Conservation (phyloP, 2,888 invertebrate genomes). For the Esperia sulphurella region DNA sequence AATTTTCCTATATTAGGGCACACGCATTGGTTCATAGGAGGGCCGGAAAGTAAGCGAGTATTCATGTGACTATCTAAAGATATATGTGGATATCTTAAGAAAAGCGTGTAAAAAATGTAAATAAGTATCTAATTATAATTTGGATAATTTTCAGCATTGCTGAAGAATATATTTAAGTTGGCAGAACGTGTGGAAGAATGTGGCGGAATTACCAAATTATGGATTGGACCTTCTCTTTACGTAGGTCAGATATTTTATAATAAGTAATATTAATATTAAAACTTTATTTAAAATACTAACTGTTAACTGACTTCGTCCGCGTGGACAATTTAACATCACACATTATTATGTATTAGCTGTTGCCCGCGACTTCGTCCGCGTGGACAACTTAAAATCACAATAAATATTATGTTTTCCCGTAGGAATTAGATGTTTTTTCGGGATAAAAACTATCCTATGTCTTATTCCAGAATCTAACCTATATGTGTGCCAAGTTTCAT, state of each 20-base stretch:
- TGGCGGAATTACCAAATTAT: slow-evolving; percentile 39
- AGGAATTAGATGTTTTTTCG: too few relatives aligned
- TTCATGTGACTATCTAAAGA: background rate
- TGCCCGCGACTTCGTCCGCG: too few relatives aligned
- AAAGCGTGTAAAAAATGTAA: too few relatives aligned
- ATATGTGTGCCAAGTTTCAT: too few relatives aligned
- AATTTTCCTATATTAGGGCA: slow-evolving; percentile 52
- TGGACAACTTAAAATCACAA: too few relatives aligned
- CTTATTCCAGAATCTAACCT: too few relatives aligned
- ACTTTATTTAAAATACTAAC: background rate
- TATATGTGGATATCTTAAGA: too few relatives aligned
- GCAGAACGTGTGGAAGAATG: slow-evolving; percentile 25
- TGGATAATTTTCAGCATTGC: slow-evolving; percentile 38
- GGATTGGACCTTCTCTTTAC: slow-evolving; percentile 58
- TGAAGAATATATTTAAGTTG: slow-evolving; percentile 39
- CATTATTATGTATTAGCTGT: too few relatives aligned
- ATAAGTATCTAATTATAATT: background rate
- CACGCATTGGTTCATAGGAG: slow-evolving; percentile 59
- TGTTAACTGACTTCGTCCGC: too few relatives aligned
- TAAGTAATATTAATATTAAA: background rate
- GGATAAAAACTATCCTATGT: too few relatives aligned
- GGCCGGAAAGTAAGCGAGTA: slow-evolving; percentile 51
- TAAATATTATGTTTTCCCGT: too few relatives aligned
- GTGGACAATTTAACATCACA: too few relatives aligned
- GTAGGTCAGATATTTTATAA: slow-evolving; percentile 27